Evolutionary conservation across 2,888 invertebrate species (phyloP), one percentile per base, ranked within the genome.

Genomic region (Drosophila rellima): DNA sequence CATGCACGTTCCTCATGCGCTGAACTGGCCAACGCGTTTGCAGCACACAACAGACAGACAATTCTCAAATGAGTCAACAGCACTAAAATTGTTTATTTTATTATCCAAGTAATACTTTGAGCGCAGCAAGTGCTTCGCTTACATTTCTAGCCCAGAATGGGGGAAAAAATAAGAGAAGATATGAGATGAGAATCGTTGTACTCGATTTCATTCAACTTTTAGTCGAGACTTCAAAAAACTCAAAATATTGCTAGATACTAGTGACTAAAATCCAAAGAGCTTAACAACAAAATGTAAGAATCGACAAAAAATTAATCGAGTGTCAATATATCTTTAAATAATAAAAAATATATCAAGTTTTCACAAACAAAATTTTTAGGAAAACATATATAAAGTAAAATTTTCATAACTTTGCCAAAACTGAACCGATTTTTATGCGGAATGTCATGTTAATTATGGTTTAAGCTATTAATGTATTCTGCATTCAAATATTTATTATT

Each of bases 11-110:
- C 63, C 59, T 67, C 70, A 71, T 73, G 65, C 78, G 47, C 44
- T 33, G 26, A 29, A 37, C 47, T 39, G 42, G 42, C 52, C 70
- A 61, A 20, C 37, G 26, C 15, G 8, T 23, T 26, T 23, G 31
- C 48, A 35, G 42, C 39, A 23, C 56, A 56, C 29, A 42, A 42
- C 65, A 64, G 82, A 62, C 82, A 86, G 88, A 90, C 90, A 90
- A 91, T 90, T 91, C 92, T 91, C 92, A 90, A 91, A 92, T 92
- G 92, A 92, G 88, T 86, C 88, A 82, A 82, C 87, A 82, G 70
- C 68, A 91, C 81, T 91, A 90, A 91, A 92, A 91, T 91, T 91
- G 87, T 91, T 91, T 89, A 90, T 90, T 92, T 91, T 91, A 91
- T 91, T 87, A 81, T 55, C 72, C 57, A 45, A 56, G 78, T 70